Base-by-base conservation (phyloP, 2,797 vertebrate species). In the Sebastes glaucus region DNA sequence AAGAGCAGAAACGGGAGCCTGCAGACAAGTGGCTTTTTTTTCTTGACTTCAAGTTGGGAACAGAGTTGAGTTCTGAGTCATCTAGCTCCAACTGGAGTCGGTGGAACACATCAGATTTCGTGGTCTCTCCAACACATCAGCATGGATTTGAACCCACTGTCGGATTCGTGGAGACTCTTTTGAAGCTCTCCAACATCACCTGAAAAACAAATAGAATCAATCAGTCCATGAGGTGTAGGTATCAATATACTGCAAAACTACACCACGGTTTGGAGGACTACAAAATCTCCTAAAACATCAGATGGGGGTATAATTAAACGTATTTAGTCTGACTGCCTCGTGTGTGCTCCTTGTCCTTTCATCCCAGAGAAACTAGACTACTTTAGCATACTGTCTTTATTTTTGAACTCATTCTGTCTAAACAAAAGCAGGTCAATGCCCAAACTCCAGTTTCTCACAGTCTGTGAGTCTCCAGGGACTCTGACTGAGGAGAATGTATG, bases 371-470 rank as follows among this genome's bases (percentile, higher is more conserved):
- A 76, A 81, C 57, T 52, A 83, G 79, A 84, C 80, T 87, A 86
- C 72, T 69, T 87, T 67, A 78, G 76, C 67, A 71, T 72, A 72
- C 46, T 42, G 75, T 65, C 81, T 89, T 89, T 70, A 87, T 83
- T 93, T 88, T 87, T 93, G 93, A 90, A 89, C 95, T 94, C 91
- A 95, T 96, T 95, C 94, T 95, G 94, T 95, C 94, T 88, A 78
- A 88, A 90, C 64, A 89, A 95, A 96, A 96, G 87, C 93, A 93
- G 95, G 95, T 93, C 94, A 93, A 78, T 86, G 81, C 90, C 87
- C 78, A 86, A 92, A 88, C 69, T 86, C 77, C 32, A 71, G 46
- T 81, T 88, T 90, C 87, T 87, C 83, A 81, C 77, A 77, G 81
- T 71, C 66, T 67, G 72, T 1, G 8, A 42, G 64, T 68, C 87